Evolutionary conservation across 2,888 invertebrate genomes (phyloP), one percentile per base, ranked within the genome.

Genomic region (Yponomeuta malinellus): DNA sequence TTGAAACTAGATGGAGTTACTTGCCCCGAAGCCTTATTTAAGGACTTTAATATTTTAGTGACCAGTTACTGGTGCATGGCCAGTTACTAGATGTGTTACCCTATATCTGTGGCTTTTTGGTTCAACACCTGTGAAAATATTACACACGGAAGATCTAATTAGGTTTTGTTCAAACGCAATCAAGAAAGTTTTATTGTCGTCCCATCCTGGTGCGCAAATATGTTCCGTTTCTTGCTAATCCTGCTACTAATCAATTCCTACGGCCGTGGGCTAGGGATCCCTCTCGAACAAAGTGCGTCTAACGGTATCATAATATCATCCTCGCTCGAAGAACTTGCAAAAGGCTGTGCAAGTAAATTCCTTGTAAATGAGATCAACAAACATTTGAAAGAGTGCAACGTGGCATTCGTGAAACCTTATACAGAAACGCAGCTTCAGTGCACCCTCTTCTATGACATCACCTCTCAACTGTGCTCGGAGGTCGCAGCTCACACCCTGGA

Each of bases 371-470:
- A 82, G 76, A 83, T 91, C 43, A 78, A 74, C 69, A 78, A 72
- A n/a, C 79, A 82, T 74, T 71, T 81, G 48, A 64, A 76, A 10
- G 78, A 81, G 52, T 91, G 90, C 74, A 77, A 81, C 63, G 74
- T 80, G n/a, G 72, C 75, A 23, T 74, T 76, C 15, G 52, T 29
- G 52, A 33, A 10, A 33, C 77, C 81, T 23, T 78, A 5, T 79
- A 81, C 65, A 76, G 74, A 33, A 78, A 80, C 71, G 68, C 81
- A 85, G 73, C 78, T 87, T 29, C 81, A 84, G 74, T 91, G 91
- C 76, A 78, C 88, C 73, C 81, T 89, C 75, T 90, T 89, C 75
- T 89, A 84, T 72, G 90, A 91, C 68, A 89, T 90, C 74, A 90
- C 82, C 75, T 79, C 70, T 71, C 87, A 85, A 73, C 78, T 92